Conservation (phyloP, 2,113 vertebrate species). For the Strix aluco region DNA sequence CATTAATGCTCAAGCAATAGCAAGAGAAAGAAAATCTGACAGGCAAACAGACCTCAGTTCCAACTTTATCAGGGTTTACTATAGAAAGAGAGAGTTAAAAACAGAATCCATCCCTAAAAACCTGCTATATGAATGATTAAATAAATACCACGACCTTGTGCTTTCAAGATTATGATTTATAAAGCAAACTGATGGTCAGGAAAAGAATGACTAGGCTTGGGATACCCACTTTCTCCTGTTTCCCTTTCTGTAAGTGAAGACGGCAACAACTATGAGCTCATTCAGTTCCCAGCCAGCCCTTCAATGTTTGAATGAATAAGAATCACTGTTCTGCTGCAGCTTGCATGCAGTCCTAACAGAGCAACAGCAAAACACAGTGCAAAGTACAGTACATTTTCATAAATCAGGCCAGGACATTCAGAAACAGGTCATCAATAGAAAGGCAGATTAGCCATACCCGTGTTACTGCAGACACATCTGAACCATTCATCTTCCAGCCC, state of each 20-base stretch:
- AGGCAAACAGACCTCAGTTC: neutral
- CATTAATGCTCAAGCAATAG: neutral
- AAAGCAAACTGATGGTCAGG: neutral
- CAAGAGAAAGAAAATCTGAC: neutral
- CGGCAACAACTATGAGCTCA: neutral
- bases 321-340: constrained; percentile 36
- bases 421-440: neutral
- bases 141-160: neutral
- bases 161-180: neutral
- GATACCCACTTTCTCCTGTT: neutral
- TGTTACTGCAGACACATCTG: neutral
- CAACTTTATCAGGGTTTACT: neutral
- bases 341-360: constrained; percentile 39
- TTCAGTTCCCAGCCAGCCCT: constrained; percentile 51
- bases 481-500: neutral
- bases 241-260: neutral
- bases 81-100: neutral
- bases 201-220: neutral
- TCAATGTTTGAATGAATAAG: constrained; percentile 17
- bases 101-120: neutral
- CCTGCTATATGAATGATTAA: neutral
- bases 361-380: neutral
- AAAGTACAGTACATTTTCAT: constrained; percentile 9
- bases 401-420: neutral
- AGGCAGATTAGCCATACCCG: neutral